Evolutionary conservation across 2,888 invertebrate species (phyloP), one percentile per base, ranked within the genome.

Genomic region (Kuschelorhynchus macadamiae): DNA sequence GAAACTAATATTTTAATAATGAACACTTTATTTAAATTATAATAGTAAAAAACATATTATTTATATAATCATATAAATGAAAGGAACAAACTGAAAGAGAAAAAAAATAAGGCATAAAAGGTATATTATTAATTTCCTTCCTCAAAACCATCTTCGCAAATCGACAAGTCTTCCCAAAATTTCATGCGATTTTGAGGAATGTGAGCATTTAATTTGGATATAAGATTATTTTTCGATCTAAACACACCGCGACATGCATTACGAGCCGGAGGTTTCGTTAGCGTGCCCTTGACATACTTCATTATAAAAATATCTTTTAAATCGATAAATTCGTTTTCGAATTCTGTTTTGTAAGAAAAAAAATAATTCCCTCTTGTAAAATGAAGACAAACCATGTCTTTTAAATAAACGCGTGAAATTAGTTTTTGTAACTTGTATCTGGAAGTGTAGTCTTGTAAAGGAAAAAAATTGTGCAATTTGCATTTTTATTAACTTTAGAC

Each of bases 401-500:
- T 60, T 39, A 66, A 42, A 44, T 67, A 55, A 55, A 62, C 25
- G 30, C 65, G 52, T 32, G 65, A 61, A 59, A 12, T 46, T 14
- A 60, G 60, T 21, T 69, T 69, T 52, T 60, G 46, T 53, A 62
- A 62, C 36, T 67, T 67, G 39, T 69, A 66, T 66, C 69, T 65
- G 33, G 57, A 65, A n/a, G 71, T 71, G 25, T 25, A 7, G 25
- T 25, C 25, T n/a, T 5, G 25, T 25, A 25, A 25, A 25, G 25
- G 3, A 25, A 25, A 25, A 25, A 25, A 25, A 25, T 25, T 25
- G 25, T 25, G 25, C 25, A 25, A 25, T 3, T 25, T 25, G 25
- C 25, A 25, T 25, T 25, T 25, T 25, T 25, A 25, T 25, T 25
- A 25, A 25, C 3, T 25, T 25, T 25, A 5, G 25, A 25, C 25